Conservation (phyloP, 53 echinoderm and acorn worm genomes). For the Paelopatides confundens region DNA sequence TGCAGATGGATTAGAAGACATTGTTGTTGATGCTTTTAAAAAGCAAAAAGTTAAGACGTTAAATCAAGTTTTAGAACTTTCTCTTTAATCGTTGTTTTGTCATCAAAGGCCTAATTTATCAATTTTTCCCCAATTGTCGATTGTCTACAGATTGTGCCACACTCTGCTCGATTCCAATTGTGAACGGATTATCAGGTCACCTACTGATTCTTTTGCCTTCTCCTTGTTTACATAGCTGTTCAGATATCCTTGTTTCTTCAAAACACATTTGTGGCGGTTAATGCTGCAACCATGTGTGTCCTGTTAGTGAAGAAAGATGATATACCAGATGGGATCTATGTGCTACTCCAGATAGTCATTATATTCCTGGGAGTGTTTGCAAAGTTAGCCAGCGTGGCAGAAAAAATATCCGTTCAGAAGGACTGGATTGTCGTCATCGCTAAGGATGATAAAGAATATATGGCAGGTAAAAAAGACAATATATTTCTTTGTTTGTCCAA, state of each 20-base stretch:
- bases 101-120: too few relatives aligned
- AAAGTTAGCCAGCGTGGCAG: slow-evolving; percentile 79
- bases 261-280: slow-evolving; percentile 75
- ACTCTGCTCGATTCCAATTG: too few relatives aligned
- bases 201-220: not conserved
- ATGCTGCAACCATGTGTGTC: slow-evolving; percentile 70
- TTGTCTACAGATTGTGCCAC: too few relatives aligned
- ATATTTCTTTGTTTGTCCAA: not conserved
- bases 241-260: slow-evolving; percentile 75
- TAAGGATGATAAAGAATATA: slow-evolving; percentile 62
- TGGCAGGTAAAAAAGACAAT: slow-evolving; percentile 73
- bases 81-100: too few relatives aligned
- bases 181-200: too few relatives aligned
- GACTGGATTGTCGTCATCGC: slow-evolving; percentile 98
- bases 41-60: too few relatives aligned
- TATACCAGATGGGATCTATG: slow-evolving; percentile 48
- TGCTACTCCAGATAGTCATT: slow-evolving; percentile 62
- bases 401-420: slow-evolving; percentile 92
- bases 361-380: slow-evolving; percentile 83
- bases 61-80: too few relatives aligned
- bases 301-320: slow-evolving; percentile 56
- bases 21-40: too few relatives aligned
- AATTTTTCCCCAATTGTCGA: too few relatives aligned
- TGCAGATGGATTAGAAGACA: too few relatives aligned
- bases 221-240: slow-evolving; percentile 59